Percentiles rank a stretch among this genome's conserved stretches.
Conservation (phyloP, 2,797 vertebrate genomes). For the Fratercula arctica region DNA sequence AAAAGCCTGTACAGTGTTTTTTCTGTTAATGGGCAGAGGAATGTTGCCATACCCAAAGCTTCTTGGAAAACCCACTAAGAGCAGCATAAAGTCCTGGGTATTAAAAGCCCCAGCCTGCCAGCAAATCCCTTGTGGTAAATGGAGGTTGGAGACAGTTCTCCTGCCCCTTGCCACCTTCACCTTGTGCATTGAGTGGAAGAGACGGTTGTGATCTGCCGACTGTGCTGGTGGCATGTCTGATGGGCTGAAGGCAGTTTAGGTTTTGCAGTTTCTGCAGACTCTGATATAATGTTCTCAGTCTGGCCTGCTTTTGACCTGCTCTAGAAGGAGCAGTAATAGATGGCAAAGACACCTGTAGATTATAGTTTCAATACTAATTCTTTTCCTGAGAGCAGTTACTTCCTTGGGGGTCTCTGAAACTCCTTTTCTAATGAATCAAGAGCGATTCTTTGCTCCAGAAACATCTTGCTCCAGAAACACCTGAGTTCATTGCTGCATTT, state of each 20-base stretch:
- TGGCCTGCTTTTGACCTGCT: neutral
- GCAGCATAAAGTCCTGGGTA: neutral
- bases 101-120: neutral
- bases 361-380: neutral
- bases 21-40: neutral
- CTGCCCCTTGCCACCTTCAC: neutral
- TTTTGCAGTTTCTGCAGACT: neutral
- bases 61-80: neutral
- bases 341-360: neutral
- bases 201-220: neutral
- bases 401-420: neutral
- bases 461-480: neutral
- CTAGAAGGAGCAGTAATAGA: neutral
- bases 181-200: neutral
- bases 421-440: neutral
- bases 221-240: neutral
- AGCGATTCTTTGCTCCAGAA: neutral
- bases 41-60: neutral
- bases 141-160: neutral
- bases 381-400: neutral
- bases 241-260: neutral
- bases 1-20: neutral
- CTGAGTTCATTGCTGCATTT: neutral
- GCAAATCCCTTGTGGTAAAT: neutral
- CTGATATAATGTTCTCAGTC: neutral